Evolutionary conservation across 1,140 invertebrate species (phyloP), one percentile per base, ranked within the genome.

Genomic region (Acromyrmex echinatior): DNA sequence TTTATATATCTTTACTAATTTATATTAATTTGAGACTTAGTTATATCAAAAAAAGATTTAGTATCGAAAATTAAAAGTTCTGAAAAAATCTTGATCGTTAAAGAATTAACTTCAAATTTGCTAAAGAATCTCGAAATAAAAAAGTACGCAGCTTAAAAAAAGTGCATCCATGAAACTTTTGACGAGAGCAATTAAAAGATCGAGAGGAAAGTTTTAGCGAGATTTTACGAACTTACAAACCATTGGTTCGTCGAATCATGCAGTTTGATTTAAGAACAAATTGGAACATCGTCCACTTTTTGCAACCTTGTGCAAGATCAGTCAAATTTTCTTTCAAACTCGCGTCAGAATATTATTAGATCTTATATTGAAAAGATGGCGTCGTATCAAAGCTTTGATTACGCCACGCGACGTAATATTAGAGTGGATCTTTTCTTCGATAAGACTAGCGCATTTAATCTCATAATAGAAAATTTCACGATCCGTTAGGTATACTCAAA

Each of bases 401-500:
- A 56, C n/a, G 6, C 0, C 63, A 21, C n/a, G n/a, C 25, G 31
- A 76, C n/a, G 45, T 84, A 62, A 84, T 62, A 76, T 84, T 74
- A 62, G 56, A 60, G 18, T 21, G 68, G 25, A 35, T 56, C 39
- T 49, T 35, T 84, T 51, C 53, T n/a, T 35, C 25, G 70, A 62
- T 51, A 84, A 51, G 80, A 51, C 66, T 45, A 53, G 68, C 68
- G 28, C 80, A 76, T 84, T 84, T 84, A 84, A 84, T 76, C 39
- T 76, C 70, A 62, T 76, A 84, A 84, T 84, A 74, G 68, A 84
- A 84, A 76, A 76, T 84, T 84, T 84, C 80, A 84, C 56, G 68
- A 74, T 82, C 80, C 68, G 80, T 74, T 84, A 84, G 56, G 70
- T 62, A 84, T 62, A 74, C 70, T 84, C 14, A 51, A 82, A 39